Conservation (phyloP, 2,888 invertebrate species). For the Apamea anceps region DNA sequence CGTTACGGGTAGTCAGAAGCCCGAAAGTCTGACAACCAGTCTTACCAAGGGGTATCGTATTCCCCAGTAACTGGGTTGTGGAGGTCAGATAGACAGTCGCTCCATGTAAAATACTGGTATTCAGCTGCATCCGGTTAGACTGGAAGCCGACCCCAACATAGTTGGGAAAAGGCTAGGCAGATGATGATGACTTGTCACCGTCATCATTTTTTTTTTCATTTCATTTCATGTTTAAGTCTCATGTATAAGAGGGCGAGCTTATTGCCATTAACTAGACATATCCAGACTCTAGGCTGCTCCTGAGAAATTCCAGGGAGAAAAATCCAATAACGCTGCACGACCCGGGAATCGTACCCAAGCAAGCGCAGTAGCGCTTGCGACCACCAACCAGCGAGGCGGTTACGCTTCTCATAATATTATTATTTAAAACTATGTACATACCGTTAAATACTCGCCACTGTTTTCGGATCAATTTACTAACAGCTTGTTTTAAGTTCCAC, state of each 20-base stretch:
- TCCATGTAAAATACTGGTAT: no score
- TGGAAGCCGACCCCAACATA: no score
- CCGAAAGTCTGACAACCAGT: no score
- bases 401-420: conserved; percentile 11
- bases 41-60: no score
- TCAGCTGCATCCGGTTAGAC: no score
- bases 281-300: not conserved
- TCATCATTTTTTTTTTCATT: no score
- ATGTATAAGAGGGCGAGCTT: not conserved
- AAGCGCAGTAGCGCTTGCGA: not conserved
- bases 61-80: no score
- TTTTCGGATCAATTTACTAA: conserved; percentile 83
- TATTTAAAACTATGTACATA: conserved; percentile 45
- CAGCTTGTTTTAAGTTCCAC: conserved; percentile 83
- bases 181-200: no score
- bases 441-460: conserved; percentile 67
- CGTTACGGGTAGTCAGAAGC: no score
- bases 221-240: not conserved
- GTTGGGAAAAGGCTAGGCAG: no score
- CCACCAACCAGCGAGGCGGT: not conserved
- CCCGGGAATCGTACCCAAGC: not conserved
- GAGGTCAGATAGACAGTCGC: no score
- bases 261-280: not conserved
- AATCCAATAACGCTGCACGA: not conserved
- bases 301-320: not conserved